Percentiles rank a stretch among this genome's conserved stretches.
Conservation (phyloP, 2,113 vertebrate species). For the Grus americana region DNA sequence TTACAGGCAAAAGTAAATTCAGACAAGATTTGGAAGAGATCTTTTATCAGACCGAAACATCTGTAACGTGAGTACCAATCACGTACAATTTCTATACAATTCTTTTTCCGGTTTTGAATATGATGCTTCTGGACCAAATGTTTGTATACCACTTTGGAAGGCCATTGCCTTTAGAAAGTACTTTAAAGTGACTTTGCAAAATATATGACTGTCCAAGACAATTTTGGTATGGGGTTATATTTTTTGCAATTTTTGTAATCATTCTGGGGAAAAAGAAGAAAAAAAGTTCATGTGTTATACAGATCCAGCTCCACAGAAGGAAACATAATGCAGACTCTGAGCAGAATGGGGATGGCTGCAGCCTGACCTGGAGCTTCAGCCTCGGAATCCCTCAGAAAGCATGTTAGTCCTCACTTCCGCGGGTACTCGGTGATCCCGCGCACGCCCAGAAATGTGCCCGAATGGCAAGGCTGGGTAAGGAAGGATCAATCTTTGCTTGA, state of each 20-base stretch:
- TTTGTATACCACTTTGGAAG: neutral
- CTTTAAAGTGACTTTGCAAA: neutral
- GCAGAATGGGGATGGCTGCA: neutral
- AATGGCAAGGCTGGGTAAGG: neutral
- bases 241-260: neutral
- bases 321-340: neutral
- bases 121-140: neutral
- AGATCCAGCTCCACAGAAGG: neutral
- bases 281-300: neutral
- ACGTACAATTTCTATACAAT: neutral
- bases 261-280: neutral
- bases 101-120: neutral
- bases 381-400: neutral
- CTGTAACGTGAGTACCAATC: neutral
- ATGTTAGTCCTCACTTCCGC: neutral
- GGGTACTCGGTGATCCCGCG: rapidly evolving
- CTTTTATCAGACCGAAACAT: neutral
- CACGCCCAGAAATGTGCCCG: neutral
- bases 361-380: neutral
- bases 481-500: neutral
- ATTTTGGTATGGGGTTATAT: neutral
- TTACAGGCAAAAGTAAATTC: neutral
- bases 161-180: neutral
- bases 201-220: neutral
- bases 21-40: neutral